These are phyloP conservation scores for Malacoraja senta DNA, from an alignment of 2,797 vertebrate species.

Conservation along the genomic window DNA sequence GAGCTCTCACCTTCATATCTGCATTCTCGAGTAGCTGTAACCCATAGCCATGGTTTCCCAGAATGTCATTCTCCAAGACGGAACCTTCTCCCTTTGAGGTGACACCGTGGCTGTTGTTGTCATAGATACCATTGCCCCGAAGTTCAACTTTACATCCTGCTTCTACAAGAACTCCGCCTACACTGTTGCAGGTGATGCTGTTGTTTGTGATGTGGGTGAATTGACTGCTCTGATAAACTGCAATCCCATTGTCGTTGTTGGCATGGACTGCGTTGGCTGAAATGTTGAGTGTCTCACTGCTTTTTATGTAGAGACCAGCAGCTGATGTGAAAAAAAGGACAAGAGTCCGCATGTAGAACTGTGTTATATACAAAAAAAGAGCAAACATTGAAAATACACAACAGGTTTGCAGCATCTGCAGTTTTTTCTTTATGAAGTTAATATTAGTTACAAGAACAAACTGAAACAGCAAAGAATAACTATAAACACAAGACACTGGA, in stretches of 20 bases:
- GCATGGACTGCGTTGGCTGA: constrained; percentile 71
- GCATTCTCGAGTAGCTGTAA: constrained; percentile 68
- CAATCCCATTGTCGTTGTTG: constrained; percentile 67
- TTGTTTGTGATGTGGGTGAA: constrained; percentile 72
- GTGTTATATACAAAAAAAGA: not conserved
- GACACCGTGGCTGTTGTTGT: constrained; percentile 72
- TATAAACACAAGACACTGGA: too few species aligned
- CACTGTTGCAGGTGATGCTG: constrained; percentile 73
- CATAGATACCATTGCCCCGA: constrained; percentile 78
- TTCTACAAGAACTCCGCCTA: constrained; percentile 69
- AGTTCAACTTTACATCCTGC: constrained; percentile 76
- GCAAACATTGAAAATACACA: not conserved
- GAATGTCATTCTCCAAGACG: constrained; percentile 75
- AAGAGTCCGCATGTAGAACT: not conserved
- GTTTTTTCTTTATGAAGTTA: not conserved
- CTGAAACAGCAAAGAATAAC: not conserved
- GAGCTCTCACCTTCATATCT: constrained; percentile 68
- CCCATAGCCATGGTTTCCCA: constrained; percentile 71
- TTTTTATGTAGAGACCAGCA: constrained; percentile 79
- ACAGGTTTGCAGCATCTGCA: too few species aligned
- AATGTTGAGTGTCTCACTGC: constrained; percentile 74
- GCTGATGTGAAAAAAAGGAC: constrained; percentile 52
- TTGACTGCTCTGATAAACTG: constrained; percentile 76
- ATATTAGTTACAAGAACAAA: not conserved
- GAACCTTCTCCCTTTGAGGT: constrained; percentile 69